These are phyloP conservation scores for Oreochromis grahami DNA, from an alignment of 2,797 vertebrate genomes.

Conservation along the genomic window DNA sequence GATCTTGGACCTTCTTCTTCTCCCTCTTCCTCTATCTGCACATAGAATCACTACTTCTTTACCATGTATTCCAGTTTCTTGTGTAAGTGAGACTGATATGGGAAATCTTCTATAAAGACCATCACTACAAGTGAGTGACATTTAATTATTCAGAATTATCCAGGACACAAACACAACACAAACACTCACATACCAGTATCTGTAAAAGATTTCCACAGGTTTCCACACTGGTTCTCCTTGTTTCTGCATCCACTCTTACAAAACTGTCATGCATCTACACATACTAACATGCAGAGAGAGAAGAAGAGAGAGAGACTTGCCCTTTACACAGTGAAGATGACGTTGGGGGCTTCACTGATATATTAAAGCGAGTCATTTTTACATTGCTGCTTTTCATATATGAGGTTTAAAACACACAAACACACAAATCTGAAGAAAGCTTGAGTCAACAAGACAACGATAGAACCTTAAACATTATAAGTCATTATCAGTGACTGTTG, in stretches of 20 bases:
- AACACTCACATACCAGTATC: background rate
- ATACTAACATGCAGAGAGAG: background rate
- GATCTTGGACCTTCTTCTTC: background rate
- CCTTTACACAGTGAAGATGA: background rate
- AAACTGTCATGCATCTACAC: constrained; percentile 6
- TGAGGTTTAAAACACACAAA: background rate
- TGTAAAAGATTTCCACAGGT: constrained; percentile 15
- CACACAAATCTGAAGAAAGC: background rate
- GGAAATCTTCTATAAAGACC: background rate
- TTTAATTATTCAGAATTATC: background rate
- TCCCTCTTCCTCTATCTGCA: background rate
- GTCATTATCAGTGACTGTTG: background rate
- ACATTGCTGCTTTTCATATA: background rate
- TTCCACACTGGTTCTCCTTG: constrained; percentile 24
- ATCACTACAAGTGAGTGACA: background rate
- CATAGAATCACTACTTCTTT: background rate
- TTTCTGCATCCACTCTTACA: constrained; percentile 25
- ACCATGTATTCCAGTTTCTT: background rate
- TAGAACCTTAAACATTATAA: background rate
- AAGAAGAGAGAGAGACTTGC: background rate
- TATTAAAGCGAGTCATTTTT: background rate
- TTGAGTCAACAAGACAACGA: background rate
- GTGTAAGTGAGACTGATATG: background rate
- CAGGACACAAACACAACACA: constrained; percentile 5
- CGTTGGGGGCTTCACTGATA: background rate